These are phyloP conservation scores for Falco berigora DNA, from an alignment of 2,797 vertebrate genomes.

Conservation along the genomic window DNA sequence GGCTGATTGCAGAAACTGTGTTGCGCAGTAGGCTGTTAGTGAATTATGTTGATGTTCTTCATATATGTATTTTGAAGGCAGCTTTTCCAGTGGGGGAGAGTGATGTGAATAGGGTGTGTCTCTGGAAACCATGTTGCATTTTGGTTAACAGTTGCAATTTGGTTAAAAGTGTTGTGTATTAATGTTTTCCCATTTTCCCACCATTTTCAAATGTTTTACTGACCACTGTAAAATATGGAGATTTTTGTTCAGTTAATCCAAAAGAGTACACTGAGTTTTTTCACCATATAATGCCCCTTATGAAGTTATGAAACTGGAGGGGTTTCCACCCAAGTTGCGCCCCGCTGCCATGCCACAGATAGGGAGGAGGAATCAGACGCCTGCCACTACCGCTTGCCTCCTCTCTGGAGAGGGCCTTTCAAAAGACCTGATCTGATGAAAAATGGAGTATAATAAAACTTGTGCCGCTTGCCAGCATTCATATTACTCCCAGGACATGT, in stretches of 20 bases:
- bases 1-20: not conserved
- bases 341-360: rapidly evolving
- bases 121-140: not conserved
- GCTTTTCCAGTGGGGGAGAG: not conserved
- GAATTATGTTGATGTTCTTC: not conserved
- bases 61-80: not conserved
- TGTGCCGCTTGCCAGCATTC: not conserved
- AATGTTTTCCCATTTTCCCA: not conserved
- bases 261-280: not conserved
- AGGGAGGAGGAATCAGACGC: not conserved
- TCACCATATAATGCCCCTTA: not conserved
- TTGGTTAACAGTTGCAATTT: not conserved
- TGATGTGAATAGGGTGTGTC: not conserved
- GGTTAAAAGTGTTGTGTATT: not conserved
- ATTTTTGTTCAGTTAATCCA: not conserved
- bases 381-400: rapidly evolving
- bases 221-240: not conserved
- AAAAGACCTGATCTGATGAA: not conserved
- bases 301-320: not conserved
- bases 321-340: not conserved
- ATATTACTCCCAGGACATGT: not conserved
- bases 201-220: not conserved
- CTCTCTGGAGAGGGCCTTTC: not conserved
- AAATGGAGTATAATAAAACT: not conserved
- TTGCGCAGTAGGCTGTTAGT: not conserved